phyloP scores from a whole-genome alignment of 2,888 invertebrate genomes.

The Rotaria macrura region DNA sequence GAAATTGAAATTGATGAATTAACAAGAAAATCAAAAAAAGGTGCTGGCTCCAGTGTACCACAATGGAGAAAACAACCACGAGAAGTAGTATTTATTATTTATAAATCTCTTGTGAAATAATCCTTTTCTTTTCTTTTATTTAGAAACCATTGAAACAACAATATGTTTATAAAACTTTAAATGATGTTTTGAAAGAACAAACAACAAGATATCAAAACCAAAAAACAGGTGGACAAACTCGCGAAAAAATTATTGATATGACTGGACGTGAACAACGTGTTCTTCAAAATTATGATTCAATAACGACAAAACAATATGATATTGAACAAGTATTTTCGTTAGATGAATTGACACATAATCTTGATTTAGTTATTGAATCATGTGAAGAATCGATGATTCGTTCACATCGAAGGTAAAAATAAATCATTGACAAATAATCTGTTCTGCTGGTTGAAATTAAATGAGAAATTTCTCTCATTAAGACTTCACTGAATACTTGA shows the following conservation, averaged over 20 bases:
- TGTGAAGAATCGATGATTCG: slow-evolving; percentile 87
- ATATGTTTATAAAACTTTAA: slow-evolving; percentile 51
- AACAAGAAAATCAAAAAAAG: slow-evolving; percentile 49
- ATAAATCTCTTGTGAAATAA: too few species aligned
- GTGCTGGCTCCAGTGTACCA: slow-evolving; percentile 37
- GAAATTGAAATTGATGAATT: slow-evolving; percentile 43
- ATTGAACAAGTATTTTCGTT: slow-evolving; percentile 54
- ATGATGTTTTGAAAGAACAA: slow-evolving; percentile 49
- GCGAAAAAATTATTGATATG: slow-evolving; percentile 96
- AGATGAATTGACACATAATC: slow-evolving; percentile 81
- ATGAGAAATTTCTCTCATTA: too few species aligned
- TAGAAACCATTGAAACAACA: slow-evolving; percentile 38
- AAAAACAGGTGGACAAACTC: slow-evolving; percentile 49
- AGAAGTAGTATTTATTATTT: slow-evolving; percentile 56
- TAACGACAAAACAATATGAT: not conserved
- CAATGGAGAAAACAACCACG: slow-evolving; percentile 32
- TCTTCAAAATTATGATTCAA: slow-evolving; percentile 40
- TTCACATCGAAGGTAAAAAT: slow-evolving; percentile 28
- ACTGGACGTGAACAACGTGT: slow-evolving; percentile 87
- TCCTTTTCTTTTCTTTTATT: not conserved
- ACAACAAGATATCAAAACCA: slow-evolving; percentile 36
- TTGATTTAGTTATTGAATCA: slow-evolving; percentile 76
- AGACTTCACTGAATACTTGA: too few species aligned
- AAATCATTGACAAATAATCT: too few species aligned
- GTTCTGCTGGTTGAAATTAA: too few species aligned